Conservation (phyloP, 2,113 vertebrate species). For the Toxotes jaculatrix region DNA sequence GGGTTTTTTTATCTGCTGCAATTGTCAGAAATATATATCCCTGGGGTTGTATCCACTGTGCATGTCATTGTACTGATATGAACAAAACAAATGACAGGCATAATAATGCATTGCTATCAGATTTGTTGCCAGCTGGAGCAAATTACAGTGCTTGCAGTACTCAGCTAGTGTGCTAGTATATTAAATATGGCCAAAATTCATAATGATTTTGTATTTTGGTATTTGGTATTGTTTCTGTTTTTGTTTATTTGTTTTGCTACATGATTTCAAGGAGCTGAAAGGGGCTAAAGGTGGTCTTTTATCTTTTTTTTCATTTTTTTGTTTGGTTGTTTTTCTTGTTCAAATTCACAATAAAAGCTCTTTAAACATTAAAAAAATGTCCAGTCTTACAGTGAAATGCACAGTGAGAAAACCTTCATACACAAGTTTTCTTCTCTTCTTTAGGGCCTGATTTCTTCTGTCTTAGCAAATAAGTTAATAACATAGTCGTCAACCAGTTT, state of each 20-base stretch:
- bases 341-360: background rate
- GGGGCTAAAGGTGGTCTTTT: background rate
- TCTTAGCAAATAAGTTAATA: conserved; percentile 25
- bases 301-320: background rate
- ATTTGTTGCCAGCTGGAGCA: conserved; percentile 43
- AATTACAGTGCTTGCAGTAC: conserved; percentile 34
- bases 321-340: background rate
- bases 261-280: background rate
- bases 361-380: background rate
- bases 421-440: background rate
- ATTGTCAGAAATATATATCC: conserved; percentile 82
- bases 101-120: conserved; percentile 63
- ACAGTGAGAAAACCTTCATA: background rate
- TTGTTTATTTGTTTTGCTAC: background rate
- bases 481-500: conserved; percentile 34
- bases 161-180: conserved; percentile 26
- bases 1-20: conserved; percentile 66
- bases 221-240: background rate
- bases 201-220: too few relatives aligned
- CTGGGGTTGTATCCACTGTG: conserved; percentile 65
- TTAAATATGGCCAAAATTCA: conserved; percentile 16
- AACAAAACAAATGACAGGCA: conserved; percentile 80
- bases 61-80: conserved; percentile 78
- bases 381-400: background rate
- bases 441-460: background rate